Base-by-base conservation (phyloP, 2,888 invertebrate genomes). In the Acanthococcus lagerstroemiae region DNA sequence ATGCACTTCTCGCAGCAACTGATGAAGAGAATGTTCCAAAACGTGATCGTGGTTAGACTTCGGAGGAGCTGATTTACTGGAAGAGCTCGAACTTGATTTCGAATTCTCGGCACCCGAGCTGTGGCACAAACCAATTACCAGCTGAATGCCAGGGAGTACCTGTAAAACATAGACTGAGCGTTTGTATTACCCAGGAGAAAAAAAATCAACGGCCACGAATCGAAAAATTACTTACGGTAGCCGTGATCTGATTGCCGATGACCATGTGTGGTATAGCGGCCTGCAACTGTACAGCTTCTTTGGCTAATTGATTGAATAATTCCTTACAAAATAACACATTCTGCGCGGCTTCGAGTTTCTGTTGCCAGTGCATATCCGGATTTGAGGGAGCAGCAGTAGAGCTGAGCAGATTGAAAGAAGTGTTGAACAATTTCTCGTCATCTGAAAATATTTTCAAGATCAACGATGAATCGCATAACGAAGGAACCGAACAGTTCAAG, bases 271-370 rank as follows among this genome's bases (percentile, higher is more conserved):
- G 95, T 74, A 95, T 93, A 0, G 90, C 88, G 0, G 93, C 90
- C 73, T 93, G 90, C 3, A 94, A 77, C 74, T 94, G 93, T 4
- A 95, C 94, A 0, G 96, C 95, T 76, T 96, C 96, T 61, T 93
- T 86, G 0, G 95, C 95, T 65, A 96, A 78, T 73, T 95, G 89
- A 70, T 92, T 90, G 75, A 96, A 96, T 30, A 96, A 78, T 76
- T 96, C 96, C 77, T 95, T 95, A 75, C 96, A 96, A 78, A 95
- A 96, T 21, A 96, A 80, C 25, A 96, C 95, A 76, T 96, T 96
- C 75, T 96, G 96, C 0, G 95, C 95, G 0, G 92, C 91, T 75
- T 96, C 95, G n/a, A 96, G 79, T 72, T 93, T 93, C 74, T 92
- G 90, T 72, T 95, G 94, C 96, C 96, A 96, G 73, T 92, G 88